phyloP scores from a whole-genome alignment of 2,113 vertebrate species.

The Microcebus jonahi region DNA sequence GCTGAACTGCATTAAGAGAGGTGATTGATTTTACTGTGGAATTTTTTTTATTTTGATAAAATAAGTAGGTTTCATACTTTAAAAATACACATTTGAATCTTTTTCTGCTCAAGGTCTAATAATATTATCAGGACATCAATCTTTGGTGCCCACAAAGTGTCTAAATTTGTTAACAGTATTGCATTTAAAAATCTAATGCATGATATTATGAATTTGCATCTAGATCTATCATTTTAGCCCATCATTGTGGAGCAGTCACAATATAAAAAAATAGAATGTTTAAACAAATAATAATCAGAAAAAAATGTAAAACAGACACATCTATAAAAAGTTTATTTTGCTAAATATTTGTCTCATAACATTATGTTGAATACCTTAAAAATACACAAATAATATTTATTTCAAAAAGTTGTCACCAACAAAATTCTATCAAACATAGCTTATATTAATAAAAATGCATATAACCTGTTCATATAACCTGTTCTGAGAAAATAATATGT shows the following conservation, averaged over 20 bases:
- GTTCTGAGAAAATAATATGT: neutral
- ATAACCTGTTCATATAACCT: neutral
- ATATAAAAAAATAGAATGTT: neutral
- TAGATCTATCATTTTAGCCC: neutral
- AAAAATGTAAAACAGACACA: neutral
- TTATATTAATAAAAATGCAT: neutral
- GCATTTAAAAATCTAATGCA: conserved; percentile 42
- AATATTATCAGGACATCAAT: conserved; percentile 39
- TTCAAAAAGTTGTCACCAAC: neutral
- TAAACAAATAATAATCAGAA: neutral
- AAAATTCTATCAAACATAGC: neutral
- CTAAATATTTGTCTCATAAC: neutral
- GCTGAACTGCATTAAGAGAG: conserved; percentile 41
- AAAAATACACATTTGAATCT: conserved; percentile 35
- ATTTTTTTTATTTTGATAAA: conserved; percentile 63
- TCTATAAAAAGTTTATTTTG: neutral
- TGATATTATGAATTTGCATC: conserved; percentile 3
- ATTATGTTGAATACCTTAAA: neutral
- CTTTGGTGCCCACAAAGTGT: conserved; percentile 33
- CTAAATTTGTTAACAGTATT: conserved; percentile 51
- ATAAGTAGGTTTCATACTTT: neutral
- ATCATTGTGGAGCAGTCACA: neutral
- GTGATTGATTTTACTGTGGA: conserved; percentile 54
- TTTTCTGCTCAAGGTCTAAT: conserved; percentile 17
- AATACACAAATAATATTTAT: neutral